Evolutionary conservation across 2,797 vertebrate genomes (phyloP).

Genomic region (Myioborus melanocephalus): DNA sequence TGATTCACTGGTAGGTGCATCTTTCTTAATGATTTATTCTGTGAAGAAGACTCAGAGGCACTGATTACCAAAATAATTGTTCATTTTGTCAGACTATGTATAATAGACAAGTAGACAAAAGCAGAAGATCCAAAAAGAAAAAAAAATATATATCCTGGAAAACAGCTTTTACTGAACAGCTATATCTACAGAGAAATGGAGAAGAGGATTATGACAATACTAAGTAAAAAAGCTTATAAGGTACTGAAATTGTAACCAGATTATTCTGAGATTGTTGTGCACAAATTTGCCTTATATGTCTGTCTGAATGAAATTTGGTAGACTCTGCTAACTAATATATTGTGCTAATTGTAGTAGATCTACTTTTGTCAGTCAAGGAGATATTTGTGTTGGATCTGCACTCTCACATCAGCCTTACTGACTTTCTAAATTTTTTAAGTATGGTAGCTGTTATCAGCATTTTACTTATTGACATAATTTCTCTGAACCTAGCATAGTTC

Average conservation of each 20-base stretch:
- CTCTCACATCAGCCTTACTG: neutral
- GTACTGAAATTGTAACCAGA: neutral
- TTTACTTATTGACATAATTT: neutral
- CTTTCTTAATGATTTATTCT: neutral
- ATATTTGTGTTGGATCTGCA: neutral
- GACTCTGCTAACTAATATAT: neutral
- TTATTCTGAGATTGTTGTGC: neutral
- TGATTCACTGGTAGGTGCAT: neutral
- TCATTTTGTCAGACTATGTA: neutral
- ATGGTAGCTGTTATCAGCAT: neutral
- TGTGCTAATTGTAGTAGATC: neutral
- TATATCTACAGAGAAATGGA: neutral
- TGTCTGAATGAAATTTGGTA: neutral
- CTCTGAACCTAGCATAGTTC: neutral
- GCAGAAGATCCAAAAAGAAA: neutral
- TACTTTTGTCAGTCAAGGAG: neutral
- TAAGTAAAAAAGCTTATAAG: neutral
- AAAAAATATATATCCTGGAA: neutral
- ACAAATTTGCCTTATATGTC: neutral
- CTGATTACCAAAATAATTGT: neutral
- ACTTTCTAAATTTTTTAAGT: neutral
- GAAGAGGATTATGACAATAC: neutral
- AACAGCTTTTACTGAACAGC: neutral
- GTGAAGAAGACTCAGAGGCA: neutral
- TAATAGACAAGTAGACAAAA: neutral